Evolutionary conservation across 2,888 invertebrate species (phyloP).

Genomic region (Drosophila hawaiiensis): DNA sequence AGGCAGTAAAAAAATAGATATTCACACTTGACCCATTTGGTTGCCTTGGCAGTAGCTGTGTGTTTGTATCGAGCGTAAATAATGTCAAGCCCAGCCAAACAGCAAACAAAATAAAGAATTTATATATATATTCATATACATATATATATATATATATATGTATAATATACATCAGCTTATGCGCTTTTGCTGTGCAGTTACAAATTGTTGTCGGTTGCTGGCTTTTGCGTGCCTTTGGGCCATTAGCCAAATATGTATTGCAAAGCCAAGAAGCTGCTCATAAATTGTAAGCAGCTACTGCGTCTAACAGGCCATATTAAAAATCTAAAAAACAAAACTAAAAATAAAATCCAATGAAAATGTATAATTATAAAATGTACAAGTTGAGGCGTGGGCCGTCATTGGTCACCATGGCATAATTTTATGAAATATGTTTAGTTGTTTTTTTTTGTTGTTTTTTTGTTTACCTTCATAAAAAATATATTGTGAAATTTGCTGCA

Average conservation of each 20-base stretch:
- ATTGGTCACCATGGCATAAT: constrained; percentile 1
- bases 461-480: constrained; percentile 16
- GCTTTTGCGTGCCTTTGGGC: constrained; percentile 54
- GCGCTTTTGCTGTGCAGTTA: constrained; percentile 36
- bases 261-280: constrained; percentile 52
- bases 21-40: constrained; percentile 73
- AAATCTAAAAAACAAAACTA: constrained; percentile 8
- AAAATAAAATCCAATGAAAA: constrained; percentile 8
- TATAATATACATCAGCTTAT: constrained; percentile 20
- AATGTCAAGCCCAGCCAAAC: constrained; percentile 62
- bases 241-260: constrained; percentile 57
- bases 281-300: constrained; percentile 54
- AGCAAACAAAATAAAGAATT: constrained; percentile 23
- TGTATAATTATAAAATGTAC: constrained; percentile 41
- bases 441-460: not conserved
- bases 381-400: constrained; percentile 35
- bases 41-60: constrained; percentile 36
- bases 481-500: constrained; percentile 5
- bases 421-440: not conserved
- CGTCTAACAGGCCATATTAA: constrained; percentile 36
- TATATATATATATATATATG: constrained; percentile 9
- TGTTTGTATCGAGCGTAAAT: constrained; percentile 44
- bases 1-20: constrained; percentile 33
- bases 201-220: constrained; percentile 23
- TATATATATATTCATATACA: constrained; percentile 17